phyloP scores from a whole-genome alignment of 2,888 invertebrate species.

The Leucozona laternaria region DNA sequence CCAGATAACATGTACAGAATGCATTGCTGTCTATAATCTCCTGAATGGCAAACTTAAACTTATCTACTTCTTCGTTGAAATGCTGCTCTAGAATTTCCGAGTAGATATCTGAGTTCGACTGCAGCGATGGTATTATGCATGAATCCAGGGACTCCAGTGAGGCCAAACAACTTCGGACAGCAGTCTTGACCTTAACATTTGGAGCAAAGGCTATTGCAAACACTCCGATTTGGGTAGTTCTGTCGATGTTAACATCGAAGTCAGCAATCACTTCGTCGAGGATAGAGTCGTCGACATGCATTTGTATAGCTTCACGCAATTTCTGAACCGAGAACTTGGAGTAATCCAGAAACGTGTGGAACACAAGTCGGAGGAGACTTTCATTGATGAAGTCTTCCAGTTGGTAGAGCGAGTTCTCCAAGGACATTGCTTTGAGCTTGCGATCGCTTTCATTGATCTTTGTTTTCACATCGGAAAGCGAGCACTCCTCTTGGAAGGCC shows the following conservation, averaged over 20 bases:
- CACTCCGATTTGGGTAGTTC: conserved; percentile 82
- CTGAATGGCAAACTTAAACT: conserved; percentile 80
- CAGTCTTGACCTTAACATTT: conserved; percentile 80
- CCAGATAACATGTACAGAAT: conserved; percentile 79
- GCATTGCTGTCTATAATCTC: conserved; percentile 82
- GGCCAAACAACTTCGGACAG: conserved; percentile 81
- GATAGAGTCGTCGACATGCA: conserved; percentile 76
- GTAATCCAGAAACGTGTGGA: conserved; percentile 80
- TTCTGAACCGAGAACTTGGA: conserved; percentile 80
- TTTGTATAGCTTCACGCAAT: conserved; percentile 78
- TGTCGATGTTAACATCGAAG: conserved; percentile 83
- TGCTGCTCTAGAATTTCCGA: conserved; percentile 82
- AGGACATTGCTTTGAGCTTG: conserved; percentile 80
- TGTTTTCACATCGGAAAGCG: conserved; percentile 54
- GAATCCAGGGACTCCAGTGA: conserved; percentile 82
- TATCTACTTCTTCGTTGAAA: conserved; percentile 81
- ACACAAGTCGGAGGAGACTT: conserved; percentile 81
- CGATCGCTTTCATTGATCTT: conserved; percentile 78
- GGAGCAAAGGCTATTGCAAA: conserved; percentile 82
- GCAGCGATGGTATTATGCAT: conserved; percentile 81
- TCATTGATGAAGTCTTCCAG: conserved; percentile 82
- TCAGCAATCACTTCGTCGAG: conserved; percentile 82
- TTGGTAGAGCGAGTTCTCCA: conserved; percentile 81
- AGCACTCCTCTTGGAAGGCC: conserved; percentile 80
- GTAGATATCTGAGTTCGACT: conserved; percentile 78